phyloP scores from a whole-genome alignment of 1,140 invertebrate genomes.

The Dendroctonus valens region DNA sequence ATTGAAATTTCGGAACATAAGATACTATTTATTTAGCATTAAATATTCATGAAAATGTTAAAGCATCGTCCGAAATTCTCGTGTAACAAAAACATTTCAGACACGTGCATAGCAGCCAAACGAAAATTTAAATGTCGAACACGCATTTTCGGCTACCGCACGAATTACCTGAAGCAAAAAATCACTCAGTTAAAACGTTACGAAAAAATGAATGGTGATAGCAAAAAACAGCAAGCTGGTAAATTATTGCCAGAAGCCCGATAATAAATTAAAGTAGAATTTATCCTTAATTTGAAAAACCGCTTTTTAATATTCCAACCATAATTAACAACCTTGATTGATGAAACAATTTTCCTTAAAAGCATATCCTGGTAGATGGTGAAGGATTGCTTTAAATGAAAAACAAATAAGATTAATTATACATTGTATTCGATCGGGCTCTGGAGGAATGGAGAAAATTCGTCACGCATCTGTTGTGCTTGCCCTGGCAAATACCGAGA shows the following conservation, averaged over 20 bases:
- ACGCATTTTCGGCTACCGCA: too few relatives aligned
- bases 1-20: too few relatives aligned
- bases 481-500: too few relatives aligned
- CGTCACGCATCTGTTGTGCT: background rate
- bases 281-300: constrained; percentile 34
- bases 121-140: too few relatives aligned
- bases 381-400: constrained; percentile 31
- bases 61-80: too few relatives aligned
- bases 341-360: constrained; percentile 36
- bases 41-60: too few relatives aligned
- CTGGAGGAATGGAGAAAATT: constrained; percentile 17
- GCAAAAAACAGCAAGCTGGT: constrained; percentile 16
- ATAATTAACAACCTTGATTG: constrained; percentile 36
- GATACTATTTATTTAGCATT: too few relatives aligned
- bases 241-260: constrained; percentile 27
- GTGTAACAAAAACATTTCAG: too few relatives aligned
- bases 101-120: too few relatives aligned
- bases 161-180: too few relatives aligned
- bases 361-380: constrained; percentile 34
- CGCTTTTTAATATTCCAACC: constrained; percentile 35
- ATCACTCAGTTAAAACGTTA: too few relatives aligned
- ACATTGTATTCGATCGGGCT: constrained; percentile 28
- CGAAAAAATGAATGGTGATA: constrained; percentile 2
- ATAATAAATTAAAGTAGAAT: constrained; percentile 34
- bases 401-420: constrained; percentile 38